Conservation (phyloP, 2,113 vertebrate genomes). For the Dolichallabes microphthalmus region DNA sequence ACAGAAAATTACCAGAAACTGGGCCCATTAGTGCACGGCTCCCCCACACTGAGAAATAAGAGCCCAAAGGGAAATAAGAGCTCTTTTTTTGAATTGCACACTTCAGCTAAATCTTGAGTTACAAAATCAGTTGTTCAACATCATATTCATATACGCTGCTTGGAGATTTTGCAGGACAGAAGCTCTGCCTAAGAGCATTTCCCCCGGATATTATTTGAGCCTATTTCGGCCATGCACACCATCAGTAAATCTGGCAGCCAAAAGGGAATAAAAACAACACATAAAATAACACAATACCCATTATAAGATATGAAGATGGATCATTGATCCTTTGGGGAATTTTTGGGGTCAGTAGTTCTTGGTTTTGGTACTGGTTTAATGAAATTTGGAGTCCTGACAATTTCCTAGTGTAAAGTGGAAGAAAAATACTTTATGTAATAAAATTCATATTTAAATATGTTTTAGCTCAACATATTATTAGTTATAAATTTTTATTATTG, state of each 20-base stretch:
- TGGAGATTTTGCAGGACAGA: background rate
- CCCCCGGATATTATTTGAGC: background rate
- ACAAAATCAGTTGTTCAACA: too few relatives aligned
- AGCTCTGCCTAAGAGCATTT: background rate
- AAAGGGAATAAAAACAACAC: background rate
- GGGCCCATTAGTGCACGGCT: background rate
- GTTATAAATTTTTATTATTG: background rate
- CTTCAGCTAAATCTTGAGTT: background rate
- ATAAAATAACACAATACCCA: background rate
- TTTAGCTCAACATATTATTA: too few relatives aligned
- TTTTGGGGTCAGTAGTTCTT: background rate
- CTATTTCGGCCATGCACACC: background rate
- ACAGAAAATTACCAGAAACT: background rate
- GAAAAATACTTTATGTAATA: too few relatives aligned
- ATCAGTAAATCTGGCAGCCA: background rate
- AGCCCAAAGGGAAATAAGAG: slow-evolving; percentile 4
- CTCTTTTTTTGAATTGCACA: background rate
- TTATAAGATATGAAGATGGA: background rate
- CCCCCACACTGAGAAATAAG: background rate
- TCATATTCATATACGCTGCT: background rate
- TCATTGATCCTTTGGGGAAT: background rate
- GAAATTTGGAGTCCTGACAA: background rate
- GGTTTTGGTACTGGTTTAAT: background rate
- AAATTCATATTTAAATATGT: too few relatives aligned
- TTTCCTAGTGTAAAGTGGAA: background rate